These are phyloP conservation scores for Apaloderma vittatum DNA, from an alignment of 2,113 vertebrate genomes.

Conservation along the genomic window DNA sequence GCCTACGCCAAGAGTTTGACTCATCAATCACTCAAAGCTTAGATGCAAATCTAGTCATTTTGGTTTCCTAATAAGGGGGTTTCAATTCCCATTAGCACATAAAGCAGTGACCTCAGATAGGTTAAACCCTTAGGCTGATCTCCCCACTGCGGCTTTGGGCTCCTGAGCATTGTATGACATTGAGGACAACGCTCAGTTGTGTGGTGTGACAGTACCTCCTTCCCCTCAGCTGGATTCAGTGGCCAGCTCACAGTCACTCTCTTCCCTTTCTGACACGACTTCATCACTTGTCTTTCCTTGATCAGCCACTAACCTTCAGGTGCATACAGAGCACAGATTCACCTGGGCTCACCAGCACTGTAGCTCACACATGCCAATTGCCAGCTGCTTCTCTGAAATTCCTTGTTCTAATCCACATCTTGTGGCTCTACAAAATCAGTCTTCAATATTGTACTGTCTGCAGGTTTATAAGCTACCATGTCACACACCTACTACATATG, in stretches of 20 bases:
- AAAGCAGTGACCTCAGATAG: not conserved
- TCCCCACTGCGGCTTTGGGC: not conserved
- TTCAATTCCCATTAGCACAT: not conserved
- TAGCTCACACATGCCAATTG: not conserved
- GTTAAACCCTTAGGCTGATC: not conserved
- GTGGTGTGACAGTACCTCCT: not conserved
- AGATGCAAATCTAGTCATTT: conserved; percentile 17
- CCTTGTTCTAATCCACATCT: not conserved
- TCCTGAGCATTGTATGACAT: not conserved
- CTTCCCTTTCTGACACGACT: not conserved
- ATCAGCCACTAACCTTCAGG: not conserved
- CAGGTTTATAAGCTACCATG: not conserved
- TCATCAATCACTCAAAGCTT: conserved; percentile 55
- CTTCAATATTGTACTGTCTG: not conserved
- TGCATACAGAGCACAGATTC: not conserved
- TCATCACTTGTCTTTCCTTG: not conserved
- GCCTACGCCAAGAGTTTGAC: conserved; percentile 48
- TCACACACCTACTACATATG: not conserved
- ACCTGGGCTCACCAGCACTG: not conserved
- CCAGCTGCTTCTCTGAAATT: not conserved
- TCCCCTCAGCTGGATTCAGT: not conserved
- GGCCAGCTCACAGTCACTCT: not conserved
- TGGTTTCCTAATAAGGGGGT: conserved; percentile 1
- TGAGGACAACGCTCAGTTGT: not conserved
- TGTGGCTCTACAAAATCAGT: not conserved